Evolutionary conservation across 2,888 invertebrate species (phyloP).

Genomic region (Oasisia sp.): DNA sequence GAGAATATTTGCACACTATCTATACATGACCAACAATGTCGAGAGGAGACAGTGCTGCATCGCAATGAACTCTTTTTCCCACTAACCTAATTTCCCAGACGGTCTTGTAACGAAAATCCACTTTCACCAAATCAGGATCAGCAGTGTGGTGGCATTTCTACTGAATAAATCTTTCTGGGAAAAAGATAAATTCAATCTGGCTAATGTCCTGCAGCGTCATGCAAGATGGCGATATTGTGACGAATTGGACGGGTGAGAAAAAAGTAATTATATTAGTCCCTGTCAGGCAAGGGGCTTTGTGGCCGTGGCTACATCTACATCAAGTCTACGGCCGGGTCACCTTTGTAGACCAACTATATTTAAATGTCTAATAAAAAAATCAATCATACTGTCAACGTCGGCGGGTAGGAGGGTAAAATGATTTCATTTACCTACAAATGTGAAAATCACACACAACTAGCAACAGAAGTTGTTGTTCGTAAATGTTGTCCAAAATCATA

Average conservation of each 20-base stretch:
- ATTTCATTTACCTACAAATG: neutral
- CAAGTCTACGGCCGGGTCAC: neutral
- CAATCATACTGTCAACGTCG: neutral
- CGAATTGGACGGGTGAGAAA: neutral
- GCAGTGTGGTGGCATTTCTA: neutral
- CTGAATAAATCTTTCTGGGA: neutral
- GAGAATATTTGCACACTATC: neutral
- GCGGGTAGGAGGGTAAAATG: neutral
- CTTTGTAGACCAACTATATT: neutral
- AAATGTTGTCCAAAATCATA: too few relatives aligned
- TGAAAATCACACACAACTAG: constrained; percentile 8
- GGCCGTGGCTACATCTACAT: neutral
- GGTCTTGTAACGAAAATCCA: neutral
- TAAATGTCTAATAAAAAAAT: neutral
- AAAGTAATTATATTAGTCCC: neutral
- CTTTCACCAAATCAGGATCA: neutral
- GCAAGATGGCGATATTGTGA: neutral
- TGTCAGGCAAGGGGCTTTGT: neutral
- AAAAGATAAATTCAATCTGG: neutral
- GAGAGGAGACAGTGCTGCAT: neutral
- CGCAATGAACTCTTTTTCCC: neutral
- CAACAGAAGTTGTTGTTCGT: too few relatives aligned
- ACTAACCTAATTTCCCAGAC: neutral
- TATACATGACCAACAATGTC: neutral
- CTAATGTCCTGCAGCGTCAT: neutral